phyloP scores from a whole-genome alignment of 1,140 invertebrate species.

The Leptopilina clavipes region DNA sequence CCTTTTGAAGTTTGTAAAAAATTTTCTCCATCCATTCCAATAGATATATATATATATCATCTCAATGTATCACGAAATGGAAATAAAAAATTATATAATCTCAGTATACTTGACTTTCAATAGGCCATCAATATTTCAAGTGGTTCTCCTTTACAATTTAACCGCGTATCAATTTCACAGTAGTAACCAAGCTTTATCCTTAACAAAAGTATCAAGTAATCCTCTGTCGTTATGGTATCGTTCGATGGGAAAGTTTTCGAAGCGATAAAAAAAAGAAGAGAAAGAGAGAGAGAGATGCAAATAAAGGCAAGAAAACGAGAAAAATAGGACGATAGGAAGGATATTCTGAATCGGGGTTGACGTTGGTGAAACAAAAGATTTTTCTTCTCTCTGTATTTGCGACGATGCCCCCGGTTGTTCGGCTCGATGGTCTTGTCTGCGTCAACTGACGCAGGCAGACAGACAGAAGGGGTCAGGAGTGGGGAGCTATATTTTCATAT shows the following conservation, averaged over 20 bases:
- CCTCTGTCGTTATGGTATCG: conserved; percentile 2
- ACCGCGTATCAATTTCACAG: conserved; percentile 21
- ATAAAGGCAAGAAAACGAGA: conserved; percentile 37
- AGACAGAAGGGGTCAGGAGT: conserved; percentile 42
- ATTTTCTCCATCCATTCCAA: not conserved
- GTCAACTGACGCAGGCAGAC: conserved; percentile 36
- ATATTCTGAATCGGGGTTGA: conserved; percentile 56
- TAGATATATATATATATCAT: not conserved
- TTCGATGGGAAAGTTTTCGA: conserved; percentile 9
- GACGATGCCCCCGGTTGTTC: conserved; percentile 55
- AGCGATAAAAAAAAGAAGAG: conserved; percentile 35
- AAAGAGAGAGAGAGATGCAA: conserved; percentile 42
- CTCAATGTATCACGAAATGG: not conserved
- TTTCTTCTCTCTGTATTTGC: conserved; percentile 51
- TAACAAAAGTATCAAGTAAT: conserved; percentile 20
- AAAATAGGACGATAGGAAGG: conserved; percentile 39
- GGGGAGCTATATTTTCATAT: conserved; percentile 74
- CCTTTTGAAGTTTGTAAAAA: conserved; percentile 44
- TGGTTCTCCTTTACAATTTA: conserved; percentile 2
- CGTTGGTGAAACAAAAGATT: conserved; percentile 66
- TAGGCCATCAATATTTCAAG: not conserved
- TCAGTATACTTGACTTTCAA: not conserved
- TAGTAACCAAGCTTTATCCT: not conserved
- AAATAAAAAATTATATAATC: not conserved
- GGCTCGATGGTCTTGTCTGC: conserved; percentile 62